phyloP scores from a whole-genome alignment of 2,888 invertebrate species.

The Tenthredo mesomela region DNA sequence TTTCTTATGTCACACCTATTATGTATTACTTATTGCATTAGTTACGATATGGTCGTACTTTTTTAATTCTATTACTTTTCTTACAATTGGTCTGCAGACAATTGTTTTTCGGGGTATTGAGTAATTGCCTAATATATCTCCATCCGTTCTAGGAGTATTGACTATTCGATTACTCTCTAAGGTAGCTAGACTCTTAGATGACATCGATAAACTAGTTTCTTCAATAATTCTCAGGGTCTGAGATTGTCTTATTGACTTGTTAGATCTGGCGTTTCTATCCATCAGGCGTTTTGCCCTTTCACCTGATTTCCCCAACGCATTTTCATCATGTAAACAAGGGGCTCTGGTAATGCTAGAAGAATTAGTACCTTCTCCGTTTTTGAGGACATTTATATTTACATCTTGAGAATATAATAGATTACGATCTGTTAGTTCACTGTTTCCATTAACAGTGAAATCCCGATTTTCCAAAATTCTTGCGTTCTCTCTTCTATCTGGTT shows the following conservation, averaged over 20 bases:
- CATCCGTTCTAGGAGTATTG: background rate
- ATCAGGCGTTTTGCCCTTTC: background rate
- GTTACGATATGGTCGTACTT: constrained; percentile 34
- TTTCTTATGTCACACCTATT: background rate
- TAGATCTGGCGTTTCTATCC: background rate
- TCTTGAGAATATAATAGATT: background rate
- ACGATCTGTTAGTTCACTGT: background rate
- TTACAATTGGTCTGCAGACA: constrained; percentile 1
- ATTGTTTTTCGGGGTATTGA: background rate
- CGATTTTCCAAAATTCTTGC: background rate
- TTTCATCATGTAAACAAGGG: background rate
- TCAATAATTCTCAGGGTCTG: background rate
- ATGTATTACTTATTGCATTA: background rate
- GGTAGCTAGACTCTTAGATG: background rate
- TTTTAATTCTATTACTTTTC: constrained; percentile 30
- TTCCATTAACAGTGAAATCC: background rate
- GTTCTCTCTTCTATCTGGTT: background rate
- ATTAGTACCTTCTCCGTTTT: background rate
- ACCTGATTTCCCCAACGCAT: background rate
- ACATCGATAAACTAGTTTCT: background rate
- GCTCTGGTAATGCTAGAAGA: background rate
- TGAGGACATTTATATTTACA: background rate
- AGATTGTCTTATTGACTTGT: background rate
- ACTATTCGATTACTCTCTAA: background rate
- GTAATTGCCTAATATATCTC: background rate